Conservation (phyloP, 2,888 invertebrate species). For the Tortrix viridana region DNA sequence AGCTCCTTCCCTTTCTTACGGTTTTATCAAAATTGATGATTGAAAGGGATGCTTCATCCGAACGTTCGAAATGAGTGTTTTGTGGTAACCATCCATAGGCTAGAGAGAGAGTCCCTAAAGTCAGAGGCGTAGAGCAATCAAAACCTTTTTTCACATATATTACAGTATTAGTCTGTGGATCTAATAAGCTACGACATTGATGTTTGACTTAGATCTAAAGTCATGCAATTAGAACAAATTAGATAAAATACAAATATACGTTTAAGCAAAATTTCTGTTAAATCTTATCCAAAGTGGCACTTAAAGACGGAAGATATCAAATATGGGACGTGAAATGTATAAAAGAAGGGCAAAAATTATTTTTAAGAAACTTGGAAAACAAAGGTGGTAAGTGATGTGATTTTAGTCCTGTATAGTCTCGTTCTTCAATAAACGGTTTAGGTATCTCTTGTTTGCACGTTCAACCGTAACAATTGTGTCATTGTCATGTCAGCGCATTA, state of each 20-base stretch:
- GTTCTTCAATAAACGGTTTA: neutral
- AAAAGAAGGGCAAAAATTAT: conserved; percentile 73
- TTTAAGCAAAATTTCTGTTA: conserved; percentile 46
- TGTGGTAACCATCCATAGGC: no score
- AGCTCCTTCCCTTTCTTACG: no score
- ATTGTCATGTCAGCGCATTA: no score
- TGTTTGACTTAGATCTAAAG: conserved; percentile 15
- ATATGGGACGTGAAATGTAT: conserved; percentile 73
- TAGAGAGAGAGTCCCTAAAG: no score
- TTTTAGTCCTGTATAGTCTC: no score
- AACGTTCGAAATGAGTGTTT: no score
- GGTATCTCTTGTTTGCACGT: no score
- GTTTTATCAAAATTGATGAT: no score
- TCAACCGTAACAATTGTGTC: no score
- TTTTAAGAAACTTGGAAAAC: conserved; percentile 67
- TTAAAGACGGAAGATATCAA: conserved; percentile 63
- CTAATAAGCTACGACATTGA: conserved; percentile 29
- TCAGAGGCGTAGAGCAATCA: no score
- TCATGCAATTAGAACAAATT: conserved; percentile 21
- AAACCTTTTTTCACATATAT: neutral
- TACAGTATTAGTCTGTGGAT: conserved; percentile 17
- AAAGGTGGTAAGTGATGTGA: conserved; percentile 65
- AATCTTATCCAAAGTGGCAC: conserved; percentile 70
- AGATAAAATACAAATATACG: conserved; percentile 3
- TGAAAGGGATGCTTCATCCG: no score